A percentile compares a stretch with the other conserved stretches of the same genome.
These are phyloP conservation scores for Coelinius sp. DNA, from an alignment of 2,888 invertebrate genomes.

Conservation along the genomic window DNA sequence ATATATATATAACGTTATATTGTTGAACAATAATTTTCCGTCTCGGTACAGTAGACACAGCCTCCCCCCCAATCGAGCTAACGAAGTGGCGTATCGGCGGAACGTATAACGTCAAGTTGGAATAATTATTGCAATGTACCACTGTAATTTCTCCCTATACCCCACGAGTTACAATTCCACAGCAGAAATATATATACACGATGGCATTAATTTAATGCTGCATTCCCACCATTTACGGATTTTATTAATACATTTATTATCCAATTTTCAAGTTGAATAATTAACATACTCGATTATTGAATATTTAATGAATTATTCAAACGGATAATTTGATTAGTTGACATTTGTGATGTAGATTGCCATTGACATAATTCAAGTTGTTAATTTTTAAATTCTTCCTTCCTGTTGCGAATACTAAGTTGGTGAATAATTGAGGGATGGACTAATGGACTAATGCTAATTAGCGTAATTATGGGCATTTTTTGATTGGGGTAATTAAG, in stretches of 20 bases:
- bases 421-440: background rate
- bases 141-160: constrained; percentile 16
- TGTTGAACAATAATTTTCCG: constrained; percentile 35
- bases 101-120: constrained; percentile 27
- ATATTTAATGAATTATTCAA: background rate
- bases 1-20: constrained; percentile 9
- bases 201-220: constrained; percentile 12
- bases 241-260: constrained; percentile 9
- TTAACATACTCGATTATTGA: constrained; percentile 4
- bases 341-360: background rate
- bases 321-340: background rate
- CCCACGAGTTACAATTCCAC: background rate
- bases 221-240: constrained; percentile 3
- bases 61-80: constrained; percentile 36
- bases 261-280: background rate
- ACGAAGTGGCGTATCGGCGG: constrained; percentile 36
- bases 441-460: background rate
- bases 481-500: background rate
- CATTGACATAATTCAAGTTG: background rate
- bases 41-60: constrained; percentile 17
- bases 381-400: background rate
- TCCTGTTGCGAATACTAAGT: background rate
- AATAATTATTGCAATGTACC: constrained; percentile 32
- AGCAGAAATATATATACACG: background rate
- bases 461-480: background rate